Evolutionary conservation across 2,797 vertebrate genomes (phyloP).

Genomic region (Parauchenoglanis punctatus): DNA sequence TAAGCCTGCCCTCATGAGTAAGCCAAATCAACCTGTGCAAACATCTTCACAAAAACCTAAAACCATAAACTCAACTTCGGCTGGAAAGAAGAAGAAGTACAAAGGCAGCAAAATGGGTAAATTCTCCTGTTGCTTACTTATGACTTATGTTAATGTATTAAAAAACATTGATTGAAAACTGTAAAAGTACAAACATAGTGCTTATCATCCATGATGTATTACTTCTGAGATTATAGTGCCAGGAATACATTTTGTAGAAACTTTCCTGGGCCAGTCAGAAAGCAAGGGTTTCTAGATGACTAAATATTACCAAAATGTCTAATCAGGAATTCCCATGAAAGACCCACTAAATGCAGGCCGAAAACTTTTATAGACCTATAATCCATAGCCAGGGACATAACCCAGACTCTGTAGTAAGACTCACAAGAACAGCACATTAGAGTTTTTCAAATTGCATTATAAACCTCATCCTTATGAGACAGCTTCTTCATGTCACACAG

Average conservation of each 20-base stretch:
- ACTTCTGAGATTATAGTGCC: constrained; percentile 5
- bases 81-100: constrained; percentile 42
- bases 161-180: not conserved
- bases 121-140: constrained; percentile 35
- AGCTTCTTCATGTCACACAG: constrained; percentile 72
- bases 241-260: constrained; percentile 5
- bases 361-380: constrained; percentile 27
- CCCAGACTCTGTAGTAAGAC: not conserved
- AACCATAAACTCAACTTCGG: constrained; percentile 27
- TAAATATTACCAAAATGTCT: constrained; percentile 3
- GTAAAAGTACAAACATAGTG: not conserved
- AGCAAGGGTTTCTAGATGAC: not conserved
- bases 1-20: not conserved
- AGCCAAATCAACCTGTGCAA: constrained; percentile 6
- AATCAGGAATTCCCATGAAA: constrained; percentile 20
- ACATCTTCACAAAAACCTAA: constrained; percentile 20
- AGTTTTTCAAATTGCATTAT: constrained; percentile 27
- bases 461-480: constrained; percentile 38
- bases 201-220: constrained; percentile 5
- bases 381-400: not conserved
- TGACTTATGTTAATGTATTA: constrained; percentile 4
- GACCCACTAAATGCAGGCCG: constrained; percentile 8
- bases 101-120: constrained; percentile 46
- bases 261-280: not conserved
- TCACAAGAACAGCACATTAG: constrained; percentile 59